phyloP scores from a whole-genome alignment of 2,888 invertebrate genomes.

The Trachelus iudaicus region DNA sequence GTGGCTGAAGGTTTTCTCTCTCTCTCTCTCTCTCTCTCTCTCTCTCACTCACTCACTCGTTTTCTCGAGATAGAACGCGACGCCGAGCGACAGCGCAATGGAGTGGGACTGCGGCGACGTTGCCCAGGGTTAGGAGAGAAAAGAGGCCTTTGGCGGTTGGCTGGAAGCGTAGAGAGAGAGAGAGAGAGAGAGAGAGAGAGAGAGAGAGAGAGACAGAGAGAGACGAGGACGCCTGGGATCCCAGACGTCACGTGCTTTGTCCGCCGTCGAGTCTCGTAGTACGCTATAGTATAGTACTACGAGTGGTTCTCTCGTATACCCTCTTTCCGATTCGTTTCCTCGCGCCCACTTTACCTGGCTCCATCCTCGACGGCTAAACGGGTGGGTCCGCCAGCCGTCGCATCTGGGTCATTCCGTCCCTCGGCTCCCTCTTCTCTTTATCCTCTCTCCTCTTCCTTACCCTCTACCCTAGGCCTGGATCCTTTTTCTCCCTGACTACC shows the following conservation, averaged over 20 bases:
- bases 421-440: conserved; percentile 12
- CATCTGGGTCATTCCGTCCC: conserved; percentile 45
- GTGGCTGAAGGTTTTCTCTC: neutral
- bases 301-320: conserved; percentile 4
- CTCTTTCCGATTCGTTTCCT: conserved; percentile 25
- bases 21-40: neutral
- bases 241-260: conserved; percentile 54
- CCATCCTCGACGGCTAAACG: conserved; percentile 15
- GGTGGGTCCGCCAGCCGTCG: conserved; percentile 28
- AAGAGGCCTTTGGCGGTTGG: neutral
- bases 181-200: too few relatives aligned
- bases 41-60: neutral
- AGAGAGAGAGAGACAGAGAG: neutral
- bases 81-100: neutral
- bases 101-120: neutral
- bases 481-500: neutral
- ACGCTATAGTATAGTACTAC: conserved; percentile 3
- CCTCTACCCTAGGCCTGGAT: neutral
- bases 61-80: neutral
- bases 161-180: conserved; percentile 13
- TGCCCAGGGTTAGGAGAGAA: neutral
- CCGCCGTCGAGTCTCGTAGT: conserved; percentile 23
- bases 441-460: neutral
- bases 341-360: conserved; percentile 20
- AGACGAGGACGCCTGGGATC: conserved; percentile 41